Evolutionary conservation across 2,888 invertebrate species (phyloP), one percentile per base, ranked within the genome.

Genomic region (Lasioglossum marginatum): DNA sequence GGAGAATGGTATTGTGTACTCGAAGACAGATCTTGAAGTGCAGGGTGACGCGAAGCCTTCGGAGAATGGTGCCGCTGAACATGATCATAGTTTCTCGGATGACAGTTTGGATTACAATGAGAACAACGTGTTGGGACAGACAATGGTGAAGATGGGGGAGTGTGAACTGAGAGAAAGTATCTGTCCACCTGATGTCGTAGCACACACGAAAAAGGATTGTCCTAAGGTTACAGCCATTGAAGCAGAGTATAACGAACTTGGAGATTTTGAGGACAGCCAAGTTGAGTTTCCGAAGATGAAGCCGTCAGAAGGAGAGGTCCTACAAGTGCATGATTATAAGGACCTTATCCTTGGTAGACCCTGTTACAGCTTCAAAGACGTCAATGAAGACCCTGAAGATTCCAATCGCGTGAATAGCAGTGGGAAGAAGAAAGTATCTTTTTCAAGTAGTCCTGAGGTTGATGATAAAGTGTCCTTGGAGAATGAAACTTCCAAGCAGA

Each of bases 111-210:
- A 94, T 63, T 88, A 82, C 23, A 87, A 87, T 52, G 81, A 84
- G 43, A 84, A 74, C 16, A 80, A 79, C 23, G 8, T 71, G 3
- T 8, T 63, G 16, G 76, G 27, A 34, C 78, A 83, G 2, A 12
- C 31, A 4, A 31, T 73, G 12, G 8, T 31, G 34, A 87, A 91
- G 31, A 14, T 23, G 23, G 75, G 19, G 1, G 73, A 76, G 10
- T 48, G 34, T 1, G 77, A 88, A 10, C 66, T 40, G 23, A 79
- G 82, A 0, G 85, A 86, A 45, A 89, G 86, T 43, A 23, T 87
- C 5, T 93, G 93, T 74, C 93, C 93, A 4, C 94, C 94, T 0
- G 94, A 94, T 74, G 92, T 93, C 8, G 93, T 94, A 0, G 93
- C 93, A 0, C 93, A 94, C 27, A 93, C 93, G 0, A 93, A 93